Conservation (phyloP, 1,140 invertebrate genomes). For the Marisa cornuarietis region DNA sequence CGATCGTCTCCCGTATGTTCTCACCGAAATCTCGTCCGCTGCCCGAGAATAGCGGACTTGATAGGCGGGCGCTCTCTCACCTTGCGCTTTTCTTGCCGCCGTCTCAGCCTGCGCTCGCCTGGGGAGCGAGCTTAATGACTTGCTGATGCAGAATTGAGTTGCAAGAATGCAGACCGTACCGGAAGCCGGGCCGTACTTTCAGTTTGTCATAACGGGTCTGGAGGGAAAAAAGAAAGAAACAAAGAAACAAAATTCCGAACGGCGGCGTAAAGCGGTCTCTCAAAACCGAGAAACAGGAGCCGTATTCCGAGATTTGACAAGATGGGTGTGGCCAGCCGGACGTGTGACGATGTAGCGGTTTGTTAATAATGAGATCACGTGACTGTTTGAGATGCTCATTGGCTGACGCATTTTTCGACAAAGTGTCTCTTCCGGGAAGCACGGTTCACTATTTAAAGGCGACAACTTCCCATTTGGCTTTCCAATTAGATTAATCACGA, state of each 20-base stretch:
- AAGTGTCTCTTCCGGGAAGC: background rate
- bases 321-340: background rate
- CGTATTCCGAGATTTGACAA: background rate
- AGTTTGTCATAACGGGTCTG: background rate
- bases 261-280: background rate
- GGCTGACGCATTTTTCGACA: background rate
- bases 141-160: background rate
- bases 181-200: no score
- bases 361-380: constrained; percentile 1
- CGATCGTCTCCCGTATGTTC: background rate
- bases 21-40: background rate
- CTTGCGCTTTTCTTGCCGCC: background rate
- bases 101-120: background rate
- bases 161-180: no score
- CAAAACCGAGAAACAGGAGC: background rate
- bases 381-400: background rate
- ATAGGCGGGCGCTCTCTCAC: background rate
- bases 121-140: background rate
- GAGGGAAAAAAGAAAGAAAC: background rate
- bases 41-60: background rate
- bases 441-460: background rate
- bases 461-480: background rate
- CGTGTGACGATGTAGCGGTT: background rate
- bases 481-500: no score
- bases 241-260: background rate